Evolutionary conservation across 2,797 vertebrate genomes (phyloP).

Genomic region (Sardinella longiceps): DNA sequence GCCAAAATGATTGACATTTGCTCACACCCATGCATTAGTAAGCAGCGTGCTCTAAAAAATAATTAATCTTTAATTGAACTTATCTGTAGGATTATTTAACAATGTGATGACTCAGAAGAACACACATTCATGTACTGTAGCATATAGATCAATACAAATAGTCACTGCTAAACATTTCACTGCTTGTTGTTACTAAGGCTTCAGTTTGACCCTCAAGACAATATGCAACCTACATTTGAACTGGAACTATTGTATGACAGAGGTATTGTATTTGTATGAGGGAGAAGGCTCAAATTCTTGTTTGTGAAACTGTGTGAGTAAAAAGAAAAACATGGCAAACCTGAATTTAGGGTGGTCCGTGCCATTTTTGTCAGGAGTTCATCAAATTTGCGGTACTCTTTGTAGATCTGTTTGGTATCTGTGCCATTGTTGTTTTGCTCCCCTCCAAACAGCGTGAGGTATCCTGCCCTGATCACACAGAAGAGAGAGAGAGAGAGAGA

Average conservation of each 20-base stretch:
- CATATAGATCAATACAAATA: conserved; percentile 2
- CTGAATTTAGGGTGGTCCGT: conserved; percentile 72
- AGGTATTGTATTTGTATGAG: neutral
- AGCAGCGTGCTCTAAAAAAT: neutral
- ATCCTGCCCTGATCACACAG: conserved; percentile 76
- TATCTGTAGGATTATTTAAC: neutral
- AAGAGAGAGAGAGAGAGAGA: neutral
- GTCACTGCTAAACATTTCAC: neutral
- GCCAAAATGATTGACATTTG: neutral
- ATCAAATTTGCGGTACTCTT: conserved; percentile 78
- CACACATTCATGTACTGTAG: neutral
- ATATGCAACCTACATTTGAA: neutral
- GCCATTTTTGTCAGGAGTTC: conserved; percentile 80
- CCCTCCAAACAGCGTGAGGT: conserved; percentile 80
- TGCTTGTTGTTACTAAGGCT: neutral
- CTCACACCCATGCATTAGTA: neutral
- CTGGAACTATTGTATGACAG: neutral
- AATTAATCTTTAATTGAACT: neutral
- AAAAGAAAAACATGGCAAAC: conserved; percentile 55
- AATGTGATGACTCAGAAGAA: neutral
- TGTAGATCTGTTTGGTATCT: conserved; percentile 71
- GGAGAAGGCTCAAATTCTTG: neutral
- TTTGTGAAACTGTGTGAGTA: neutral
- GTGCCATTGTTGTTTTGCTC: conserved; percentile 67
- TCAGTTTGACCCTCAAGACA: neutral